phyloP scores from a whole-genome alignment of 2,113 vertebrate genomes.

The Burhinus bistriatus region DNA sequence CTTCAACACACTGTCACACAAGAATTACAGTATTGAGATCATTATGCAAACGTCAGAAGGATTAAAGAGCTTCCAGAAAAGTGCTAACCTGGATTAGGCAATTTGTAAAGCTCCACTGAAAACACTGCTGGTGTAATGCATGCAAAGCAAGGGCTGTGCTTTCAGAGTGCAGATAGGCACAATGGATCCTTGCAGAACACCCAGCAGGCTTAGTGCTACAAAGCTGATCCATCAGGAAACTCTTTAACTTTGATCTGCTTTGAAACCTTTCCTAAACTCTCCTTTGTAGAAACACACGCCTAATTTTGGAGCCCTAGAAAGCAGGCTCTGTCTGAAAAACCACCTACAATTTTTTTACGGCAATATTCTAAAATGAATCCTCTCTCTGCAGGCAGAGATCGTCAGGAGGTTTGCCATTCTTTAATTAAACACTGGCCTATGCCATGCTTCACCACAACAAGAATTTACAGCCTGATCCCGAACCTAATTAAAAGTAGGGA shows the following conservation, averaged over 20 bases:
- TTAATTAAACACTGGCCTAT: neutral
- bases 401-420: neutral
- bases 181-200: neutral
- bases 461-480: neutral
- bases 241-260: constrained; percentile 30
- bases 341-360: neutral
- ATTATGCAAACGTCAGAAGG: constrained; percentile 37
- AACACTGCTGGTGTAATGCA: neutral
- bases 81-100: constrained; percentile 13
- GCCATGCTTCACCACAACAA: neutral
- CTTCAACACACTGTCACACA: neutral
- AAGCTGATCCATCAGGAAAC: constrained; percentile 6
- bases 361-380: neutral
- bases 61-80: constrained; percentile 47
- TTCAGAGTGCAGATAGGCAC: neutral
- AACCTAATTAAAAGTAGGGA: neutral
- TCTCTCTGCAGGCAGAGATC: neutral
- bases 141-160: neutral
- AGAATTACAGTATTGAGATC: constrained; percentile 12
- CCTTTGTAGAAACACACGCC: neutral
- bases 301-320: neutral
- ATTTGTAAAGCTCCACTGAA: constrained; percentile 21
- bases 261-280: constrained; percentile 13
- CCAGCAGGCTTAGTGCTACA: constrained; percentile 18
- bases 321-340: neutral